Evolutionary conservation across 2,113 vertebrate species (phyloP), one percentile per base, ranked within the genome.

Genomic region (Scytalopus superciliaris): DNA sequence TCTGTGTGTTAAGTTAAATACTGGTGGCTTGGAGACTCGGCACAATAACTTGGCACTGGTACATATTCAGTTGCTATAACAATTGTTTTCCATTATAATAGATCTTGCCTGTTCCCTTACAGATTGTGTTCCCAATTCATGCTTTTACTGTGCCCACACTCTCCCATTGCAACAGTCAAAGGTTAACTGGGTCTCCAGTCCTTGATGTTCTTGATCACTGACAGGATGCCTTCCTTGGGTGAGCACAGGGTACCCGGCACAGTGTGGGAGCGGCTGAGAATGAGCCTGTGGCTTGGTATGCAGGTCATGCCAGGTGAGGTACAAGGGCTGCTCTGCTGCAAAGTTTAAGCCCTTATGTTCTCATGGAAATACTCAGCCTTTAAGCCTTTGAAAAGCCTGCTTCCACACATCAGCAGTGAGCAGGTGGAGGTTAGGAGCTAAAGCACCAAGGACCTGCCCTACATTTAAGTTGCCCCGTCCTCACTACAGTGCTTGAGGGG

Each of bases 161-260:
- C 9, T 85, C 31, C 37, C 33, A 16, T 10, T 6, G 28, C 35
- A 59, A 6, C 3, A 45, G 18, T 3, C 57, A 50, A 19, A 76
- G 40, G 11, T 56, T 72, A 72, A 55, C 14, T 59, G 39, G 11
- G 14, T 69, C 15, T 31, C 12, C 19, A 24, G 56, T 8, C 37
- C 73, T 12, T n/a, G 37, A 10, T 47, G 30, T 10, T 22, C 37
- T 6, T 53, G 50, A 59, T 39, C 14, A 14, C 13, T 42, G 76
- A 6, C 28, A 56, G 35, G 30, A 56, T 60, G 3, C 9, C 23
- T 21, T 70, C 56, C 17, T 44, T 50, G 52, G 50, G 31, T 2
- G 4, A 49, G 3, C 0, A 0, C 33, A n/a, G 10, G 18, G 44
- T 24, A 12, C 22, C 39, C 30, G 25, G 23, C 2, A 0, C 60